Percentiles rank a stretch among this genome's conserved stretches.
phyloP scores from a whole-genome alignment of 2,888 invertebrate genomes.

The Cantharis lateralis region DNA sequence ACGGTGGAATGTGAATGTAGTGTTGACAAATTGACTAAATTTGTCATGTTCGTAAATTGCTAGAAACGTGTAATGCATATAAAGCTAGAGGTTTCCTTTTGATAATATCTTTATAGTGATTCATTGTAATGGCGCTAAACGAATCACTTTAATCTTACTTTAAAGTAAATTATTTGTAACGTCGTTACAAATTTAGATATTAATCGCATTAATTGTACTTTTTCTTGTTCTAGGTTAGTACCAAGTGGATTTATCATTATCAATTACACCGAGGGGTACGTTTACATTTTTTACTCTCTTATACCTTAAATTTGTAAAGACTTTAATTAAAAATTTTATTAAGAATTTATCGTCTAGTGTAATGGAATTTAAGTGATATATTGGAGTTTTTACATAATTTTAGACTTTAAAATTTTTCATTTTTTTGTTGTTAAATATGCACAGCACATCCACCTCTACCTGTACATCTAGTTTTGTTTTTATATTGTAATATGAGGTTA shows the following conservation, averaged over 20 bases:
- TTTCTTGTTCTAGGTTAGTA: neutral
- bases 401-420: neutral
- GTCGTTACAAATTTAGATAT: neutral
- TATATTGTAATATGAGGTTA: neutral
- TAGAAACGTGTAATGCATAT: constrained; percentile 27
- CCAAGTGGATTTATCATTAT: neutral
- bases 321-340: neutral
- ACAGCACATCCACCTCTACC: neutral
- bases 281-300: neutral
- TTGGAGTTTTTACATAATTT: neutral
- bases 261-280: neutral
- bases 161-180: neutral
- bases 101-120: constrained; percentile 20
- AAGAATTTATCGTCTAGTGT: neutral
- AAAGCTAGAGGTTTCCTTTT: constrained; percentile 16
- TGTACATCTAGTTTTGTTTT: neutral
- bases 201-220: neutral
- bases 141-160: constrained; percentile 15
- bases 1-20: constrained; percentile 21
- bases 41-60: constrained; percentile 29
- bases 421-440: neutral
- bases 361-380: neutral
- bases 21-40: constrained; percentile 32
- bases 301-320: neutral
- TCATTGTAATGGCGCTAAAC: constrained; percentile 20